Percentiles rank a stretch among this genome's conserved stretches.
These are phyloP conservation scores for Forficula auricularia DNA, from an alignment of 1,140 invertebrate genomes.

Conservation along the genomic window DNA sequence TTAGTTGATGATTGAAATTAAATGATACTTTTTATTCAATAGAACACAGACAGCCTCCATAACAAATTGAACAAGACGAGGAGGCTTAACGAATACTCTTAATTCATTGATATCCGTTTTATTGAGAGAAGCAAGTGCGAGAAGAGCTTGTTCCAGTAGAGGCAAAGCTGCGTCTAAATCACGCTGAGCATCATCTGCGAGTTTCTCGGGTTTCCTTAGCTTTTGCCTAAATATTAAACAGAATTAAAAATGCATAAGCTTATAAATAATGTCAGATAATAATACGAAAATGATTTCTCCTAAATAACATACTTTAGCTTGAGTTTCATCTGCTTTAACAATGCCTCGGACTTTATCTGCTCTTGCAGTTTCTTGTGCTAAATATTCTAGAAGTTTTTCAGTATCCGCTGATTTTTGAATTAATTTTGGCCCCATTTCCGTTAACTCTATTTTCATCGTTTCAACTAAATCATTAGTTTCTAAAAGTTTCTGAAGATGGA, in stretches of 20 bases:
- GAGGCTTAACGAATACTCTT: conserved; percentile 73
- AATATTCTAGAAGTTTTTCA: conserved; percentile 50
- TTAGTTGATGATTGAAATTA: conserved; percentile 17
- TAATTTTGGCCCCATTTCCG: conserved; percentile 65
- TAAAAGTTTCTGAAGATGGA: conserved; percentile 63
- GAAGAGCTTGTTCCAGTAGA: conserved; percentile 61
- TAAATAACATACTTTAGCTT: conserved; percentile 52
- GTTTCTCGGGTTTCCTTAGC: conserved; percentile 56
- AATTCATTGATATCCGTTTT: conserved; percentile 83
- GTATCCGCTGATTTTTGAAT: conserved; percentile 68
- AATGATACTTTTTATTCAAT: conserved; percentile 61
- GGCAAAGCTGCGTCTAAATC: conserved; percentile 71
- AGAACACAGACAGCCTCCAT: conserved; percentile 83
- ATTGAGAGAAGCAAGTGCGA: conserved; percentile 66
- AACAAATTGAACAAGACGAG: conserved; percentile 68
- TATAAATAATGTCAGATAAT: no score
- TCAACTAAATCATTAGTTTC: conserved; percentile 70
- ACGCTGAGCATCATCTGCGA: conserved; percentile 71
- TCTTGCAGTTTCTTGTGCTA: conserved; percentile 62
- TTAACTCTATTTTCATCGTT: conserved; percentile 74
- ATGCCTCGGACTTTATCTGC: conserved; percentile 61
- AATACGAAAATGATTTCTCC: no score
- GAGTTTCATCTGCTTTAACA: conserved; percentile 58
- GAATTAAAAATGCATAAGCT: conserved; percentile 3
- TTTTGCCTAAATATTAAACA: conserved; percentile 36